Conservation (phyloP, 1,140 invertebrate species). For the Hydropsyche tenuis region DNA sequence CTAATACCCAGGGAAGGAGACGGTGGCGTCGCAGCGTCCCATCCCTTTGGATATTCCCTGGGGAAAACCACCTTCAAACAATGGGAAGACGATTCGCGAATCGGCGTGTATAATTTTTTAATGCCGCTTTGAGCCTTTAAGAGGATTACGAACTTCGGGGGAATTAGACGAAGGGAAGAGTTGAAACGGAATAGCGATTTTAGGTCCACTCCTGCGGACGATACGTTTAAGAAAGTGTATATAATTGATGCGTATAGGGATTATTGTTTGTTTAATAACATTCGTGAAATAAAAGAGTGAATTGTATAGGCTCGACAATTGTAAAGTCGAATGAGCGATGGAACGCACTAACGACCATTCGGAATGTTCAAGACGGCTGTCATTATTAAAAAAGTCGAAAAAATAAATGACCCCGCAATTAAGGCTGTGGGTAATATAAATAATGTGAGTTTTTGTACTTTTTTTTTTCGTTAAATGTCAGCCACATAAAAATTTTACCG, state of each 20-base stretch:
- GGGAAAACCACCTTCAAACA: neutral
- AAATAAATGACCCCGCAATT: conserved; percentile 13
- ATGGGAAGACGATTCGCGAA: conserved; percentile 9
- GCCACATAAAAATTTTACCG: neutral
- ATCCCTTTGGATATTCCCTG: too few species aligned
- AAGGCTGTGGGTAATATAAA: conserved; percentile 14
- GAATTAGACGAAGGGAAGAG: conserved; percentile 9
- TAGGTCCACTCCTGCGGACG: neutral
- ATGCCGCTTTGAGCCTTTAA: conserved; percentile 10
- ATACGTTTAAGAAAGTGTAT: neutral
- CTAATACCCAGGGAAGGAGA: conserved; percentile 16
- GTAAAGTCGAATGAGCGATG: conserved; percentile 3
- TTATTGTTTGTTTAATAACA: neutral
- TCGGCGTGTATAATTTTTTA: neutral
- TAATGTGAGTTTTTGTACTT: neutral
- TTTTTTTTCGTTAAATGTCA: neutral
- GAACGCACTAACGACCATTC: conserved; percentile 10
- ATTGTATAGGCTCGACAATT: neutral
- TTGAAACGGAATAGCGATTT: neutral
- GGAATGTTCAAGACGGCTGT: conserved; percentile 19
- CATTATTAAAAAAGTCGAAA: conserved; percentile 16
- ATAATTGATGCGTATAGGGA: neutral
- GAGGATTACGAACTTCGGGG: conserved; percentile 1
- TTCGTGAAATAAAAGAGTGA: neutral
- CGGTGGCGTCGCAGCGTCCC: too few species aligned